These are phyloP conservation scores for Pseudochromis fuscus DNA, from an alignment of 2,797 vertebrate genomes.

Conservation along the genomic window DNA sequence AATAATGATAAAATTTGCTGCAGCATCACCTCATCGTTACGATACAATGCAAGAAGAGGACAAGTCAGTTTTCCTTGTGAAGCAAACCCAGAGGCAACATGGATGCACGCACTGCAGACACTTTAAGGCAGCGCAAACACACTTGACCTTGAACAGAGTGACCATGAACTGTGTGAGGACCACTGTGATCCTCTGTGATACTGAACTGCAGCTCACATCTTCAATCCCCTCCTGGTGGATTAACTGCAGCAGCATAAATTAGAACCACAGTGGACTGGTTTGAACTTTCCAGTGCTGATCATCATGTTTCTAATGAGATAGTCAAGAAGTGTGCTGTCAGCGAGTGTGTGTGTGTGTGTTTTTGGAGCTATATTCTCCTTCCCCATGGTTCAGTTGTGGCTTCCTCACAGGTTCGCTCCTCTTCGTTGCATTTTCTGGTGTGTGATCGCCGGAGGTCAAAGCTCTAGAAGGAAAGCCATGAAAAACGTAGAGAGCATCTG, in stretches of 20 bases:
- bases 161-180: conserved; percentile 6
- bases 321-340: conserved; percentile 10
- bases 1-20: no score
- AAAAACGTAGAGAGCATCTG: neutral
- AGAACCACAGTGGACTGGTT: neutral
- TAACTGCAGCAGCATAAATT: conserved; percentile 15
- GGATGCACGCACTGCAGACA: conserved; percentile 10
- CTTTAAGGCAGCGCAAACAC: no score
- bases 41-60: no score
- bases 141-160: conserved; percentile 20
- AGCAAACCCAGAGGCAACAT: conserved; percentile 7
- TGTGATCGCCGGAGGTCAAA: conserved; percentile 1
- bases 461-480: neutral
- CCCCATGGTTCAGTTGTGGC: conserved; percentile 10
- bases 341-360: neutral
- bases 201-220: conserved; percentile 29
- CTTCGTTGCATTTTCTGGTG: conserved; percentile 13
- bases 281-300: conserved; percentile 24
- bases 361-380: conserved; percentile 18
- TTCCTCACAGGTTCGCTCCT: conserved; percentile 10
- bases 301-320: conserved; percentile 16
- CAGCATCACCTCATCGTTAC: no score
- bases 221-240: conserved; percentile 20
- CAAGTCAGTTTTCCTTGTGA: no score
- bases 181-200: conserved; percentile 19